A percentile compares a stretch with the other conserved stretches of the same genome.
Conservation (phyloP, 2,113 vertebrate genomes). For the Pseudopodoces humilis region DNA sequence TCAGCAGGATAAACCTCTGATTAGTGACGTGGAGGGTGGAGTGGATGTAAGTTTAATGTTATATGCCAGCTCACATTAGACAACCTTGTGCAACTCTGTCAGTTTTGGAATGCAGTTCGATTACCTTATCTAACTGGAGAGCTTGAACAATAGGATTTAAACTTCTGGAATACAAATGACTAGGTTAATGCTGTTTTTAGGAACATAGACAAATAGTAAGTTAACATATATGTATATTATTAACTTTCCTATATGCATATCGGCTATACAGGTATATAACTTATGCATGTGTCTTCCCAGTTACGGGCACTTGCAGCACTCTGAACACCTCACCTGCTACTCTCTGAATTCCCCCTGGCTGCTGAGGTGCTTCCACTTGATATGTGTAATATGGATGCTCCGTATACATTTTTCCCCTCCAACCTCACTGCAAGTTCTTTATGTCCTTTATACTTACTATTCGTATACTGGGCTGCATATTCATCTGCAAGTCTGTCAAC, state of each 20-base stretch:
- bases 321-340: background rate
- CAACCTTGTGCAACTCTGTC: background rate
- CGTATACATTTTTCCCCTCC: constrained; percentile 14
- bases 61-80: background rate
- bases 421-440: constrained; percentile 48
- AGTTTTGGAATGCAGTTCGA: background rate
- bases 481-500: constrained; percentile 57
- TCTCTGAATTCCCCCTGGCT: constrained; percentile 1
- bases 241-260: background rate
- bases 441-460: constrained; percentile 38
- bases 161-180: background rate
- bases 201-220: background rate
- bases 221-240: background rate
- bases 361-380: constrained; percentile 28
- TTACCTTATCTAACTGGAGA: background rate
- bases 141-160: constrained; percentile 1
- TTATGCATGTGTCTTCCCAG: background rate
- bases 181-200: constrained; percentile 14
- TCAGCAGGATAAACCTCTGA: background rate
- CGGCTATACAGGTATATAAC: background rate
- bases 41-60: constrained; percentile 12
- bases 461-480: constrained; percentile 22
- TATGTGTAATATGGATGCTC: constrained; percentile 53
- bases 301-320: background rate
- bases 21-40: background rate